Conservation (phyloP, 2,797 vertebrate genomes). For the Oreochromis mossambicus region DNA sequence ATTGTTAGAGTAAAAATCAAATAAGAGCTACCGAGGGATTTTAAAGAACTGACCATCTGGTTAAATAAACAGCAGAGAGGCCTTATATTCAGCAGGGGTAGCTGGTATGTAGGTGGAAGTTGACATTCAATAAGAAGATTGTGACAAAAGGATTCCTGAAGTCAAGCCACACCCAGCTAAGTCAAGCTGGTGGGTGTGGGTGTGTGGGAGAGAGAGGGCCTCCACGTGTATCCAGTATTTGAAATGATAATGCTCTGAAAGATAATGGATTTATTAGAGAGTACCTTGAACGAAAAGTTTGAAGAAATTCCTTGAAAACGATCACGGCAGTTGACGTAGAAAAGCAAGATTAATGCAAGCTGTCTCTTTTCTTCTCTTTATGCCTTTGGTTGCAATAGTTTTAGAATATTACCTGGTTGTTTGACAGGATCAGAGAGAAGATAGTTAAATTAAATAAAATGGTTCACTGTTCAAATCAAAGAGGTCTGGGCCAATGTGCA, state of each 20-base stretch:
- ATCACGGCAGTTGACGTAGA: neutral
- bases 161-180: constrained; percentile 11
- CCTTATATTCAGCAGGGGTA: neutral
- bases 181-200: neutral
- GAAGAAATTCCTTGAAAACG: neutral
- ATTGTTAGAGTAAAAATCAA: neutral
- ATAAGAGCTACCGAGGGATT: neutral
- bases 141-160: neutral
- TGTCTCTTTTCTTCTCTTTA: neutral
- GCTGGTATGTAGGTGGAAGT: neutral
- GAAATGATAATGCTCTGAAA: neutral
- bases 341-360: neutral
- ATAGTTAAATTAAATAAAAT: neutral
- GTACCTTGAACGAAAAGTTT: neutral
- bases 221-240: neutral
- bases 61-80: neutral
- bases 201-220: neutral
- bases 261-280: neutral
- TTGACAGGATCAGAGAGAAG: neutral
- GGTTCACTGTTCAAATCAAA: neutral
- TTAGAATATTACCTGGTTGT: neutral
- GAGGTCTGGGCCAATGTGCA: neutral
- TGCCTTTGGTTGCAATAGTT: neutral
- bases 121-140: neutral
- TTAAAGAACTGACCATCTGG: neutral